Evolutionary conservation across 2,888 invertebrate genomes (phyloP), one percentile per base, ranked within the genome.

Genomic region (Cephalotes varians): DNA sequence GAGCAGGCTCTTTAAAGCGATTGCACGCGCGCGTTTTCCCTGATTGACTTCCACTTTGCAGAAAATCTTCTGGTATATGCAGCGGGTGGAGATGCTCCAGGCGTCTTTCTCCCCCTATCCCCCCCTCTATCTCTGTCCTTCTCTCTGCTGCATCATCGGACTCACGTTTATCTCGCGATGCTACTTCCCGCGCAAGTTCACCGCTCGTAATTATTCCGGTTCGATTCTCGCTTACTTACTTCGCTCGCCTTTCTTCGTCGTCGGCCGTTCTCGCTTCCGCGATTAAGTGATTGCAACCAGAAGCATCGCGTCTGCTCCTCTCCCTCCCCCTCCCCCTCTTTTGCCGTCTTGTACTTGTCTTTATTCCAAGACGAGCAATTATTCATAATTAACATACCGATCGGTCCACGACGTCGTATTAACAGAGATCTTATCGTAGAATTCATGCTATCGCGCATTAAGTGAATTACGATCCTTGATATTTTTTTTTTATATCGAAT

Each of bases 281-380:
- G 90, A 89, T 90, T 90, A 89, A 89, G 89, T 90, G 89, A 89
- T 89, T 89, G 88, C 90, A 87, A 86, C 85, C 84, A 77, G 83
- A 40, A 77, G 87, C 82, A 71, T 31, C 25, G 34, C 60, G 21
- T n/a, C 10, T 34, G 4, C 28, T n/a, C 3, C 4, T 7, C n/a
- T 37, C n/a, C 15, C n/a, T 18, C 10, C 21, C 15, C n/a, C 37
- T 37, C 12, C 80, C 72, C 79, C 76, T 31, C 34, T 60, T 82
- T 49, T 28, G 1, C 37, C 34, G 15, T 31, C 77, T 72, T 69
- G 72, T 56, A 64, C 54, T 3, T 44, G 10, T 44, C 28, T 40
- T 62, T 47, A 47, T 28, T 44, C 7, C 28, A 65, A 73, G 72
- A 56, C 80, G 69, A 83, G 85, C 82, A 87, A 87, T 88, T 88